Percentiles rank a stretch among this genome's conserved stretches.
Evolutionary conservation across 2,797 vertebrate genomes (phyloP).

Genomic region (Pteronotus mesoamericanus): DNA sequence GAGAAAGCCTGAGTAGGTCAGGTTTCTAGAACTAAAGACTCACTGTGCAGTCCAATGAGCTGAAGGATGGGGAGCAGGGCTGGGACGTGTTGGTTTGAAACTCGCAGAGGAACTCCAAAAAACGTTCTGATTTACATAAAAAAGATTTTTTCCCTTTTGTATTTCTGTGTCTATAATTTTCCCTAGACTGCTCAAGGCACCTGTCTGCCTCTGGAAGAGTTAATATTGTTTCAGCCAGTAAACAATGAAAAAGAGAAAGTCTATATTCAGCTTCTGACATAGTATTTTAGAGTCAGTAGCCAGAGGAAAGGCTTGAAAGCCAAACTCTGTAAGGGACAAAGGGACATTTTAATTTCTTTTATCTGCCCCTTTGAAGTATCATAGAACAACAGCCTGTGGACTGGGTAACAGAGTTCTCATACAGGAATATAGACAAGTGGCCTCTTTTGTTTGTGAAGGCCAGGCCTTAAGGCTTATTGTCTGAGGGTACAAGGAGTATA

Average conservation of each 20-base stretch:
- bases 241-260: neutral
- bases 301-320: neutral
- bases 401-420: neutral
- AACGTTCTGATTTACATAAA: neutral
- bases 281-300: neutral
- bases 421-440: neutral
- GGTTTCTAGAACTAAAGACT: neutral
- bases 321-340: neutral
- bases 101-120: neutral
- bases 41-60: neutral
- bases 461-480: neutral
- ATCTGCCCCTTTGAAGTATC: neutral
- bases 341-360: constrained; percentile 21
- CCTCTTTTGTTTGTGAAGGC: neutral
- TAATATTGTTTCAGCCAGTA: neutral
- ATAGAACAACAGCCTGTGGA: neutral
- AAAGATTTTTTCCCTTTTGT: neutral
- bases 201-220: neutral
- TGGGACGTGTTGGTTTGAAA: neutral
- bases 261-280: neutral
- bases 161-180: neutral
- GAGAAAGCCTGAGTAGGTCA: neutral
- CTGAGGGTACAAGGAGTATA: neutral
- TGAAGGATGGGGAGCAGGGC: neutral
- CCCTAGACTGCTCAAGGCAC: neutral